phyloP scores from a whole-genome alignment of 2,113 vertebrate genomes.

The Pteruthius melanotis region DNA sequence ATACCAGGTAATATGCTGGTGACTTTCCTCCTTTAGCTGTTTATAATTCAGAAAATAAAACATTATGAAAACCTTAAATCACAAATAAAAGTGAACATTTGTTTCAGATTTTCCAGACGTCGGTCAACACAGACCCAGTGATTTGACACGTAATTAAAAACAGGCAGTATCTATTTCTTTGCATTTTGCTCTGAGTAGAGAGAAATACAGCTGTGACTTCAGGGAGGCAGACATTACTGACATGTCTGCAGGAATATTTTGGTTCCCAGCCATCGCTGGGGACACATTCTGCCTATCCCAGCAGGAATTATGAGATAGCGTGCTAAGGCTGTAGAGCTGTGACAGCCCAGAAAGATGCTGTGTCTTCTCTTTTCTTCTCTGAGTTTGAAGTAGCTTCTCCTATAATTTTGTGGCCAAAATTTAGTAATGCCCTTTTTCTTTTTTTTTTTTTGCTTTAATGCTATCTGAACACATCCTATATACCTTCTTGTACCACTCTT shows the following conservation, averaged over 20 bases:
- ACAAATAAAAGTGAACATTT: neutral
- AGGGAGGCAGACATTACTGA: neutral
- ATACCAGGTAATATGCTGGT: neutral
- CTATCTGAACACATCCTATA: neutral
- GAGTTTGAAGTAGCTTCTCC: neutral
- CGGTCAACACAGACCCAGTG: neutral
- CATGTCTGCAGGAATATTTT: neutral
- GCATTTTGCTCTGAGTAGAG: neutral
- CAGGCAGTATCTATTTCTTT: neutral
- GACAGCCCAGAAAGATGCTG: neutral
- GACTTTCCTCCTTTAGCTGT: neutral
- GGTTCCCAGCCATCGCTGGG: neutral
- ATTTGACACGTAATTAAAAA: neutral
- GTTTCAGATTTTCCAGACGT: neutral
- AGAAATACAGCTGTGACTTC: neutral
- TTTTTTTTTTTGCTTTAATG: neutral
- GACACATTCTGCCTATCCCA: neutral
- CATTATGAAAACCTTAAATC: neutral
- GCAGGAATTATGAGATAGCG: fast-evolving
- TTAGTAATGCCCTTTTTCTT: neutral
- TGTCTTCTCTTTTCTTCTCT: neutral
- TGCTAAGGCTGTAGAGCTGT: neutral
- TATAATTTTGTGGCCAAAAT: neutral
- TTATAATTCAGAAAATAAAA: neutral
- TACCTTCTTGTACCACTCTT: neutral